Conservation (phyloP, 1,140 invertebrate species). For the Drosophila kurseongensis region DNA sequence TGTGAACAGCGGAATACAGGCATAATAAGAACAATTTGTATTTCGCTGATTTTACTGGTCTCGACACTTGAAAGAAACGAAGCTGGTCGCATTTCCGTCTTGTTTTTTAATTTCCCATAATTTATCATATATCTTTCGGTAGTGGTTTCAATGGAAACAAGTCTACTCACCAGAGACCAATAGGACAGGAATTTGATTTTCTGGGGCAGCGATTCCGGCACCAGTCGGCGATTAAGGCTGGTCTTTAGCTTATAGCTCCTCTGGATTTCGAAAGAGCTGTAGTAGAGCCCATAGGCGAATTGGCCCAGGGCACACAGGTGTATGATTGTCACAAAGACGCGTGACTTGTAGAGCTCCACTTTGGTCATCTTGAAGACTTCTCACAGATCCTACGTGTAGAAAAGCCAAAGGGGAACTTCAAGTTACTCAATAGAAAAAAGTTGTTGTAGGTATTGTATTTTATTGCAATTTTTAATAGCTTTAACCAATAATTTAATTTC, state of each 20-base stretch:
- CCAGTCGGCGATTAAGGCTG: constrained; percentile 57
- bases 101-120: constrained; percentile 47
- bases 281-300: constrained; percentile 80
- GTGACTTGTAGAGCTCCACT: constrained; percentile 83
- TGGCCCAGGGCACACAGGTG: constrained; percentile 80
- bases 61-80: constrained; percentile 64
- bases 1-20: constrained; percentile 20
- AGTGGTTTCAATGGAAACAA: constrained; percentile 5
- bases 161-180: constrained; percentile 86
- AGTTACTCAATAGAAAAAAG: constrained; percentile 1
- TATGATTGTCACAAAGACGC: constrained; percentile 82
- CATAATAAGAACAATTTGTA: constrained; percentile 47
- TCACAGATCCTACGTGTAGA: constrained; percentile 8
- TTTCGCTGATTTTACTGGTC: constrained; percentile 19
- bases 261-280: constrained; percentile 75
- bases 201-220: constrained; percentile 81
- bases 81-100: constrained; percentile 56
- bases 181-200: constrained; percentile 86
- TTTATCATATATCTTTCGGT: constrained; percentile 28
- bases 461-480: no score
- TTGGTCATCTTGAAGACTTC: constrained; percentile 74
- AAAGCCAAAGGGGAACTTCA: constrained; percentile 19
- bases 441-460: no score
- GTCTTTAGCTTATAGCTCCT: constrained; percentile 76
- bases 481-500: no score